Evolutionary conservation across 2,113 vertebrate genomes (phyloP).

Genomic region (Anoura caudifer): DNA sequence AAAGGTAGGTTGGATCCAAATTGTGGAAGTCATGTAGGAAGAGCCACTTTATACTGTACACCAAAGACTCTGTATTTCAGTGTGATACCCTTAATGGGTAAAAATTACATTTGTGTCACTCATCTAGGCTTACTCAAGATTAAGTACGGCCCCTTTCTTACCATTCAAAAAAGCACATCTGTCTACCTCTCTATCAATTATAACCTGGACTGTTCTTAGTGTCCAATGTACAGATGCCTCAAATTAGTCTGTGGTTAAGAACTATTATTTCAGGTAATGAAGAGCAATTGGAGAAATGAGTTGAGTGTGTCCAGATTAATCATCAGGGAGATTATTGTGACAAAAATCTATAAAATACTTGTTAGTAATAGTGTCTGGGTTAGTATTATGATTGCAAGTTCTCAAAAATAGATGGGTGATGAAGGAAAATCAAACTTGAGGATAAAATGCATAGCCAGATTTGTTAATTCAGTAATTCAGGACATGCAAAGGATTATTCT

Average conservation of each 20-base stretch:
- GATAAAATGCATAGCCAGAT: not conserved
- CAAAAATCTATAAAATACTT: not conserved
- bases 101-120: not conserved
- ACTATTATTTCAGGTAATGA: not conserved
- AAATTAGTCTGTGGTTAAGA: not conserved
- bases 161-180: not conserved
- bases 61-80: not conserved
- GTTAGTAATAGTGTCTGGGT: not conserved
- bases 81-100: not conserved
- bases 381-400: not conserved
- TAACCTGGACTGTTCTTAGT: not conserved
- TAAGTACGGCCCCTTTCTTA: not conserved
- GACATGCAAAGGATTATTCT: not conserved
- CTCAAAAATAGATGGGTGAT: not conserved
- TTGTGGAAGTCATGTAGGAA: not conserved
- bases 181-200: not conserved
- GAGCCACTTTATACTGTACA: not conserved
- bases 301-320: not conserved
- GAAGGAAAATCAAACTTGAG: not conserved
- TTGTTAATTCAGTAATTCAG: conserved; percentile 2
- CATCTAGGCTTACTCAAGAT: not conserved
- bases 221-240: not conserved
- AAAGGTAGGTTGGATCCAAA: not conserved
- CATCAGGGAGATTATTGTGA: not conserved
- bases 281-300: not conserved